Base-by-base conservation (phyloP, 2,797 vertebrate species). In the Chelonia mydas region DNA sequence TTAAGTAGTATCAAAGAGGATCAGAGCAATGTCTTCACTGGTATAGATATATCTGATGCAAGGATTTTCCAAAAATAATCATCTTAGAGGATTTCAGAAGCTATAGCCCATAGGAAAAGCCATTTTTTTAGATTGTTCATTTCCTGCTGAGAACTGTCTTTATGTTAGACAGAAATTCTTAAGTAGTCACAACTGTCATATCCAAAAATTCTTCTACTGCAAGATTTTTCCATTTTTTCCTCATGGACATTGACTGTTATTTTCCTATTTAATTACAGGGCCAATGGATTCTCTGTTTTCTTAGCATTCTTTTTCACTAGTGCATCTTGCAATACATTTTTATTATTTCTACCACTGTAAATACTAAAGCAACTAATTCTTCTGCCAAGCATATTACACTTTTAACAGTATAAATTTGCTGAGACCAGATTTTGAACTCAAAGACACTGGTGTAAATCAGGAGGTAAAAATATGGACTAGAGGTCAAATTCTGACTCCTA, bases 51-150 rank as follows among this genome's bases (percentile, higher is more conserved):
- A 91, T 3, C 0, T 0, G 41, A 61, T n/a, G 19, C 45, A 91
- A 91, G 33, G 81, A 91, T 91, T 96, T 94, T 78, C 76, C 84
- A 74, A 91, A 78, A 96, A 96, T 90, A 79, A 95, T 59, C 85
- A 79, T 89, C 80, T 81, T 45, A 83, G 86, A 94, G 87, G 76
- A 81, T 65, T 97, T 94, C 92, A 89, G 86, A 91, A 96, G 61
- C 90, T 59, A 54, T 3, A 84, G 81, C 33, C 57, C 49, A 59
- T 5, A 90, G 59, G 31, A 87, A 96, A 96, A 97, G 33, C 61
- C 50, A 92, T 93, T 94, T 89, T 97, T 88, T 92, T 93, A 91
- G 37, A 96, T 78, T 86, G 78, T 55, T 91, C 82, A 97, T 94
- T 95, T 91, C 54, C 74, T 90, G 82, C n/a, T 68, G 7, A 86